Evolutionary conservation across 2,888 invertebrate species (phyloP).

Genomic region (Melinopterus prodromus): DNA sequence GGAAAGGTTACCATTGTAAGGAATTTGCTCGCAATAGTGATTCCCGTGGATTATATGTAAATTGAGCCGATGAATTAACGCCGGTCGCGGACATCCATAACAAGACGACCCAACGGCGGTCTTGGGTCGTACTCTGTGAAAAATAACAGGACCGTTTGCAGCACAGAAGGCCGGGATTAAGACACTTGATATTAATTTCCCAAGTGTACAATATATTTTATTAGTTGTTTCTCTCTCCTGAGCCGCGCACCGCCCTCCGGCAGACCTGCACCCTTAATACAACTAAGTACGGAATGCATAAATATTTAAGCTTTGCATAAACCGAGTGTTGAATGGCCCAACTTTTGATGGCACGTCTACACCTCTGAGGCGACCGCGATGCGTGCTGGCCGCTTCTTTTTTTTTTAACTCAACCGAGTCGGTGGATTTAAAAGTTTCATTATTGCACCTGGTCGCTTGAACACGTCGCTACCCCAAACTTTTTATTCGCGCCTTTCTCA

Average conservation of each 20-base stretch:
- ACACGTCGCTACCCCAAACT: conserved; percentile 40
- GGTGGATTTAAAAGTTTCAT: conserved; percentile 45
- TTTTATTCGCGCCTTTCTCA: conserved; percentile 33
- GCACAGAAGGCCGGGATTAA: conserved; percentile 60
- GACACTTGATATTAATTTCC: conserved; percentile 64
- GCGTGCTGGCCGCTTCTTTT: not conserved
- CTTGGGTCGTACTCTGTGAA: conserved; percentile 60
- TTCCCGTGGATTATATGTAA: conserved; percentile 48
- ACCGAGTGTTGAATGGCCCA: conserved; percentile 44
- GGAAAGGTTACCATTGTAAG: conserved; percentile 10
- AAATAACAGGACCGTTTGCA: conserved; percentile 60
- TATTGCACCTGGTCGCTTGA: conserved; percentile 41
- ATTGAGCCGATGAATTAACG: conserved; percentile 53
- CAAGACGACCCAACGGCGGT: conserved; percentile 55
- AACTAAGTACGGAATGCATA: conserved; percentile 58
- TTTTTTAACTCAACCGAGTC: conserved; percentile 5
- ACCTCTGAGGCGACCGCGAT: conserved; percentile 21
- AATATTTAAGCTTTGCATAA: conserved; percentile 54
- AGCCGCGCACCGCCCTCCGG: conserved; percentile 47
- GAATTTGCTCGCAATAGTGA: conserved; percentile 41
- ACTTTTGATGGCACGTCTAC: conserved; percentile 47
- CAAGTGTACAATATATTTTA: conserved; percentile 62
- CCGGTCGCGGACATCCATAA: conserved; percentile 43
- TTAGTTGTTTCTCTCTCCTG: conserved; percentile 61
- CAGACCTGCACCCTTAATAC: conserved; percentile 58